Base-by-base conservation (phyloP, 2,888 invertebrate genomes). In the Hirtodrosophila confusa region DNA sequence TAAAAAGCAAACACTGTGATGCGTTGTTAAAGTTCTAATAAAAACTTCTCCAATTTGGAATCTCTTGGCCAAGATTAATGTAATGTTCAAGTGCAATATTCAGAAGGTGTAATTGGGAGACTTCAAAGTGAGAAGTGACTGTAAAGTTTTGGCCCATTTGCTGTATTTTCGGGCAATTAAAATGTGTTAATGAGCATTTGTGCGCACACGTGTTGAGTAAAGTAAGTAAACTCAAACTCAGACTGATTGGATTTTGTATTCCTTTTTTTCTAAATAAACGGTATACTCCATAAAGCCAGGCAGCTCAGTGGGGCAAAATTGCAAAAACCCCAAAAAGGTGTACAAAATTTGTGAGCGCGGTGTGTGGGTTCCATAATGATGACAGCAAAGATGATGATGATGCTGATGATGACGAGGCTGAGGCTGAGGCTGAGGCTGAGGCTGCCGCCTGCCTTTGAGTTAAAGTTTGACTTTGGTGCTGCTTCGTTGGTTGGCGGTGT, bases 121-220 rank as follows among this genome's bases (percentile, higher is more conserved):
- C 31, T 39, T 60, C 17, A 56, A 54, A 49, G 49, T 45, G 51
- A 31, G 31, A 40, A 41, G 12, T 50, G 33, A 29, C 64, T 44
- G 31, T 29, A 55, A 74, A 74, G 36, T 51, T 67, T 47, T 37
- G 24, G 24, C 27, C 36, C 17, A 33, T 55, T 67, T 67, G 27
- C 27, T 23, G 11, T 9, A 36, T 39, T 54, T 53, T 51, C 35
- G 48, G 50, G 50, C 50, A 76, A 74, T 76, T 74, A 67, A 78
- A 66, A 74, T 51, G 69, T 68, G 76, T 62, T 78, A 78, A 78
- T 79, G 69, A 76, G 76, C 55, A 68, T 49, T 17, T 64, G 49
- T 45, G 61, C 56, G 41, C 74, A 57, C 69, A 73, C 57, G 58
- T 66, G 66, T 60, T 40, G 47, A 29, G 40, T 33, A 33, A 48